These are phyloP conservation scores for Pteropus alecto DNA, from an alignment of 2,113 vertebrate genomes.

Conservation along the genomic window DNA sequence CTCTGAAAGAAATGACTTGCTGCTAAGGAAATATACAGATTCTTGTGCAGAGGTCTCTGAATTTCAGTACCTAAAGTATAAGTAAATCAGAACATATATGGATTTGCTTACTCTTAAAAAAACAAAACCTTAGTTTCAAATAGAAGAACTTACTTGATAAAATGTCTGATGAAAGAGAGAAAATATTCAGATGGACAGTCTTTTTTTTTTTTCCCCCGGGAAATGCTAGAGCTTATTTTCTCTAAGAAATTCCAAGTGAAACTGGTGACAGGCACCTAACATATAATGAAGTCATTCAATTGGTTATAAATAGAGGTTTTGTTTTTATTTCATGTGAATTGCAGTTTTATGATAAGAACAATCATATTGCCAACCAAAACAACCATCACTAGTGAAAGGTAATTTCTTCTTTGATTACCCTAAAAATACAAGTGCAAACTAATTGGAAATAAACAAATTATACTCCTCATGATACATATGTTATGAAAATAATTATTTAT, in stretches of 20 bases:
- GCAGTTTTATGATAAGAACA: neutral
- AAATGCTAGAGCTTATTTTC: neutral
- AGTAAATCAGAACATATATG: neutral
- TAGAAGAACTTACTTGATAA: neutral
- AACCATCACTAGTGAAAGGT: neutral
- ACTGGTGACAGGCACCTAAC: neutral
- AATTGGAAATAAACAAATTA: constrained; percentile 1
- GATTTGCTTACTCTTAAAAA: neutral
- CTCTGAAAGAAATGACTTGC: neutral
- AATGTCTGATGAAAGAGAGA: neutral
- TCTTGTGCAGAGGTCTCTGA: neutral
- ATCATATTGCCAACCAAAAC: neutral
- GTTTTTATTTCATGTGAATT: constrained; percentile 17
- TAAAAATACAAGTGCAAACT: neutral
- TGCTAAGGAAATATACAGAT: neutral
- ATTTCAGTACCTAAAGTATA: neutral
- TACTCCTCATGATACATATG: neutral
- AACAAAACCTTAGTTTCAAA: neutral
- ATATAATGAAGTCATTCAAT: neutral
- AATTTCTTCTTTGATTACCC: neutral
- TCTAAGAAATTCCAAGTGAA: neutral
- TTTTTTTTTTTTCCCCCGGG: neutral
- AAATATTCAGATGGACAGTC: neutral
- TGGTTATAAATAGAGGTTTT: constrained; percentile 31
- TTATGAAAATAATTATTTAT: neutral